phyloP scores from a whole-genome alignment of 2,797 vertebrate species.

The Rhinophrynus dorsalis region DNA sequence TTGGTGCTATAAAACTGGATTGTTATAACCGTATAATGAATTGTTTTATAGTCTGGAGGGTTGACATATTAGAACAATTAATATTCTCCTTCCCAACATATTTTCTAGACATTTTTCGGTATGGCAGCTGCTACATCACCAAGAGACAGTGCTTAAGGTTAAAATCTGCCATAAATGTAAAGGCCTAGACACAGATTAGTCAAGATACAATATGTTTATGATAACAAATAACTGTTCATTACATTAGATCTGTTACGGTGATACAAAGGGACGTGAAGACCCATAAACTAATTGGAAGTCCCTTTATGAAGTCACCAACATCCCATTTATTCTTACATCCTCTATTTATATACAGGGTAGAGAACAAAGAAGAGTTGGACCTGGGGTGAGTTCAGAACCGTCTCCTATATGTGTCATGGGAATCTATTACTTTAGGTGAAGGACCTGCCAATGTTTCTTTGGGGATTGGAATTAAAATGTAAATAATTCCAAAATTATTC shows the following conservation, averaged over 20 bases:
- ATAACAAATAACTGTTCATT: constrained; percentile 43
- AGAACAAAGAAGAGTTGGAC: constrained; percentile 42
- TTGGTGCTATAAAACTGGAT: neutral
- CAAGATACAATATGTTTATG: constrained; percentile 37
- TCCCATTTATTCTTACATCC: constrained; percentile 61
- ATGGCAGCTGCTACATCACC: constrained; percentile 1
- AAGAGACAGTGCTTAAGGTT: constrained; percentile 25
- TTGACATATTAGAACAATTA: constrained; percentile 31
- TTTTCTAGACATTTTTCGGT: constrained; percentile 5
- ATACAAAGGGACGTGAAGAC: constrained; percentile 10
- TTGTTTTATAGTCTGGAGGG: constrained; percentile 25
- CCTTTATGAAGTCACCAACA: constrained; percentile 57
- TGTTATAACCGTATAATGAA: constrained; percentile 32
- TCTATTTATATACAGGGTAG: constrained; percentile 39
- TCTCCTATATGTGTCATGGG: constrained; percentile 32
- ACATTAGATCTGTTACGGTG: constrained; percentile 38
- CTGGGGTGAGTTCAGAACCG: constrained; percentile 40
- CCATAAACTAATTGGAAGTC: constrained; percentile 53
- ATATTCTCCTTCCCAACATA: constrained; percentile 20
- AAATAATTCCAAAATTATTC: constrained; percentile 72
- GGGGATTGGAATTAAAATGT: constrained; percentile 67
- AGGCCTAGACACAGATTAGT: constrained; percentile 25
- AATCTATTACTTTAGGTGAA: constrained; percentile 51
- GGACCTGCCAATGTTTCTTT: constrained; percentile 70
- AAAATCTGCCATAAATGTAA: constrained; percentile 29